A percentile compares a stretch with the other conserved stretches of the same genome.
phyloP scores from a whole-genome alignment of 2,113 vertebrate genomes.

The Eleginops maclovinus region DNA sequence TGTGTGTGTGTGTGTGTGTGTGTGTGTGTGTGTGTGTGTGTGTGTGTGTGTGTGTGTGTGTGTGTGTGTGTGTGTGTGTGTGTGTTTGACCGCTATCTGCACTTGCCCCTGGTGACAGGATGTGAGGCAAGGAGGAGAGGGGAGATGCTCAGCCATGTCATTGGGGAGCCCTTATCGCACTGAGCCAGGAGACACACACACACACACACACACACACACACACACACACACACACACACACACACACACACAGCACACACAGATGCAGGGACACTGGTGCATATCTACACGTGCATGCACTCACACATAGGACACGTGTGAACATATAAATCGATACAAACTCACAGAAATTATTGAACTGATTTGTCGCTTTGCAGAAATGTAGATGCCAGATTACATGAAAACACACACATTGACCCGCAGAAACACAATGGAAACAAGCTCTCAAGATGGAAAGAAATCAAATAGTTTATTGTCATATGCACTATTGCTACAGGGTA shows the following conservation, averaged over 20 bases:
- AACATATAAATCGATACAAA: background rate
- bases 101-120: conserved; percentile 69
- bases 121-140: conserved; percentile 50
- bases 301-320: background rate
- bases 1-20: conserved; percentile 22
- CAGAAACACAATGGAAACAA: too few species aligned
- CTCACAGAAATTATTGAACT: background rate
- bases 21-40: conserved; percentile 17
- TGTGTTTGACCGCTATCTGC: conserved; percentile 50
- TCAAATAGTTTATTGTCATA: too few species aligned
- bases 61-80: conserved; percentile 3
- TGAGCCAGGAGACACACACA: conserved; percentile 65
- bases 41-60: conserved; percentile 14
- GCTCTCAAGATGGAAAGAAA: too few species aligned
- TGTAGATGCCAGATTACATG: too few species aligned
- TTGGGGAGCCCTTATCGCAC: conserved; percentile 69
- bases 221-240: background rate
- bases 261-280: too few species aligned
- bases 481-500: too few species aligned
- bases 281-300: background rate
- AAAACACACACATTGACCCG: too few species aligned
- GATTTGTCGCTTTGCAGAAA: conserved; percentile 1
- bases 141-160: conserved; percentile 50
- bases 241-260: conserved; percentile 11
- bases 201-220: conserved; percentile 20